A percentile compares a stretch with the other conserved stretches of the same genome.
These are phyloP conservation scores for Rhopalosiphum maidis DNA, from an alignment of 1,140 invertebrate species.

Conservation along the genomic window DNA sequence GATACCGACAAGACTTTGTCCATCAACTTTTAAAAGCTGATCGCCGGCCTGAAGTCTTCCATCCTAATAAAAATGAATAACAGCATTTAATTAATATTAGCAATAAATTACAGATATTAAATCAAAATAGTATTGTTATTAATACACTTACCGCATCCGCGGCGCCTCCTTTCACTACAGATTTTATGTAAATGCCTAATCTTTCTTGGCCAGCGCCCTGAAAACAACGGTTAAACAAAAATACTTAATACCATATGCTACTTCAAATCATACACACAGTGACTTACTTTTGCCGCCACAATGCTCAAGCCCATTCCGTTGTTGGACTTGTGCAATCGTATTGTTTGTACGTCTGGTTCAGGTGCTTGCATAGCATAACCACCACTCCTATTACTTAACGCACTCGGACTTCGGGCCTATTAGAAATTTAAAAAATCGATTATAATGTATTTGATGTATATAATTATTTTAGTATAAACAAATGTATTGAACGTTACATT, in stretches of 20 bases:
- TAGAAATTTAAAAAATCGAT: slow-evolving; percentile 59
- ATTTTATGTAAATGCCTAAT: slow-evolving; percentile 97
- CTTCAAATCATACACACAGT: neutral
- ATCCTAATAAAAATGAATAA: slow-evolving; percentile 68
- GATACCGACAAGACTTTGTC: slow-evolving; percentile 93
- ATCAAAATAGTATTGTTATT: neutral
- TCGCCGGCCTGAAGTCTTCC: slow-evolving; percentile 94
- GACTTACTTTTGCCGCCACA: slow-evolving; percentile 84
- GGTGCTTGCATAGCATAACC: slow-evolving; percentile 64
- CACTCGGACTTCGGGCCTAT: slow-evolving; percentile 71
- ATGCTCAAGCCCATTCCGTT: slow-evolving; percentile 94
- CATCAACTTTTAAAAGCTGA: slow-evolving; percentile 96
- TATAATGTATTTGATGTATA: neutral
- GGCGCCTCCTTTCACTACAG: slow-evolving; percentile 93
- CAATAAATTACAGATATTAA: neutral
- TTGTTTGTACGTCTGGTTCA: slow-evolving; percentile 80
- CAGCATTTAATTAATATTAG: neutral
- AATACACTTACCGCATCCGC: slow-evolving; percentile 80
- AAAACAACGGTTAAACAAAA: slow-evolving; percentile 61
- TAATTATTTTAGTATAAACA: neutral
- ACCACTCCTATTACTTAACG: slow-evolving; percentile 69
- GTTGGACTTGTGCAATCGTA: slow-evolving; percentile 87
- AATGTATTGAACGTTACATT: slow-evolving; percentile 44
- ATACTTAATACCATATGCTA: neutral
- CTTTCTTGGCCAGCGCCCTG: slow-evolving; percentile 89